Percentiles rank a stretch among this genome's conserved stretches.
Evolutionary conservation across 2,113 vertebrate genomes (phyloP).

Genomic region (Pterophyllum scalare): DNA sequence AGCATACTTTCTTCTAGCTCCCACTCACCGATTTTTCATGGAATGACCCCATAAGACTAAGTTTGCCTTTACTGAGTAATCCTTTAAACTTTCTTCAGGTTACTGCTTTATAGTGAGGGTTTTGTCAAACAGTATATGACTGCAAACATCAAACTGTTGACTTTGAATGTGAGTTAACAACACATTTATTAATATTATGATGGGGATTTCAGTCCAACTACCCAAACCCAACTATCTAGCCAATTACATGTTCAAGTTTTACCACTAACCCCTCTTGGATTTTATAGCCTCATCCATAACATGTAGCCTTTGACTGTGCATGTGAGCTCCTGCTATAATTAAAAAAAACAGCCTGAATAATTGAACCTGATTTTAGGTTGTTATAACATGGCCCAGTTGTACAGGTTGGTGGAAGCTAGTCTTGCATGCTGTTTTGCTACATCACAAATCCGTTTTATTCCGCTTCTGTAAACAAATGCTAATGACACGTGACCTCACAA

Average conservation of each 20-base stretch:
- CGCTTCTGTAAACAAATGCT: slow-evolving; percentile 24
- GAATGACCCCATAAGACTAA: neutral
- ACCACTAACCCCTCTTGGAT: neutral
- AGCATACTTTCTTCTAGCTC: neutral
- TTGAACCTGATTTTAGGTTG: neutral
- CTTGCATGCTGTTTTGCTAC: neutral
- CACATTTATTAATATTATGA: no score
- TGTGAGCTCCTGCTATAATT: neutral
- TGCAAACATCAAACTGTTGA: neutral
- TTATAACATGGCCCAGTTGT: neutral
- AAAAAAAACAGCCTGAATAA: neutral
- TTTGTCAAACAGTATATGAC: neutral
- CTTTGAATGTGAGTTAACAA: no score
- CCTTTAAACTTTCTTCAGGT: neutral
- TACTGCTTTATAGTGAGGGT: neutral
- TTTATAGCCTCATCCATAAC: neutral
- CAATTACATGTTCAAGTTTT: neutral
- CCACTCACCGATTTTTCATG: neutral
- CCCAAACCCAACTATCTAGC: neutral
- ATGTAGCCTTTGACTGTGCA: neutral
- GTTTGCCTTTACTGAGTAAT: neutral
- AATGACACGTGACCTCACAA: neutral
- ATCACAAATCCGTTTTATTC: neutral
- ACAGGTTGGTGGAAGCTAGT: neutral
- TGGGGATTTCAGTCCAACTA: neutral